phyloP scores from a whole-genome alignment of 2,888 invertebrate genomes.

The Apotomis capreana region DNA sequence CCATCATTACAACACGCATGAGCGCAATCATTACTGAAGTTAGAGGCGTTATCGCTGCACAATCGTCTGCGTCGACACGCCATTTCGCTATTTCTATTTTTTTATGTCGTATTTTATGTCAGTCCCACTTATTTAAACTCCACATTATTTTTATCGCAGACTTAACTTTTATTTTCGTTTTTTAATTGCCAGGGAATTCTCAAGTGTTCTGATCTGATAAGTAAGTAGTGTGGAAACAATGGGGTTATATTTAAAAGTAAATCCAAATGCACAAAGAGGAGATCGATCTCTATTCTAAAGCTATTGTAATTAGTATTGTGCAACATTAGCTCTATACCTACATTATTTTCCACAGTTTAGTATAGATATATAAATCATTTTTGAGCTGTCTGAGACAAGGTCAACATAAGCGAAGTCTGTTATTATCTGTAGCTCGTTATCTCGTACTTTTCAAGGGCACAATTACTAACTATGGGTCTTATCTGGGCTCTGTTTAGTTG shows the following conservation, averaged over 20 bases:
- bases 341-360: slow-evolving; percentile 44
- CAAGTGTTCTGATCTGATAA: background rate
- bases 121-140: background rate
- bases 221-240: background rate
- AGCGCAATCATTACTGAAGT: slow-evolving; percentile 15
- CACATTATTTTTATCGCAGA: background rate
- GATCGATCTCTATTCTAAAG: background rate
- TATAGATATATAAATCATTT: slow-evolving; percentile 46
- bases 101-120: background rate
- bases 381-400: slow-evolving; percentile 45
- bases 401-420: slow-evolving; percentile 37
- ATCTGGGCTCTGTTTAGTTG: slow-evolving; percentile 47
- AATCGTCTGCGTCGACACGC: slow-evolving; percentile 10
- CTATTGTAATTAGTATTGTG: slow-evolving; percentile 24
- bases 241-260: slow-evolving; percentile 4
- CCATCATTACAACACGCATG: slow-evolving; percentile 21
- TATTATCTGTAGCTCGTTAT: slow-evolving; percentile 52
- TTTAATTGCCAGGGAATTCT: background rate
- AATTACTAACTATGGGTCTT: slow-evolving; percentile 54
- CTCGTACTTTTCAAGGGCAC: slow-evolving; percentile 60
- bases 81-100: slow-evolving; percentile 20
- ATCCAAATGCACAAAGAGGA: background rate
- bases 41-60: slow-evolving; percentile 22
- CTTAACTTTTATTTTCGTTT: background rate
- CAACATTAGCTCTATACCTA: slow-evolving; percentile 18